Evolutionary conservation across 2,888 invertebrate species (phyloP).

Genomic region (Dicyrtoma fusca): DNA sequence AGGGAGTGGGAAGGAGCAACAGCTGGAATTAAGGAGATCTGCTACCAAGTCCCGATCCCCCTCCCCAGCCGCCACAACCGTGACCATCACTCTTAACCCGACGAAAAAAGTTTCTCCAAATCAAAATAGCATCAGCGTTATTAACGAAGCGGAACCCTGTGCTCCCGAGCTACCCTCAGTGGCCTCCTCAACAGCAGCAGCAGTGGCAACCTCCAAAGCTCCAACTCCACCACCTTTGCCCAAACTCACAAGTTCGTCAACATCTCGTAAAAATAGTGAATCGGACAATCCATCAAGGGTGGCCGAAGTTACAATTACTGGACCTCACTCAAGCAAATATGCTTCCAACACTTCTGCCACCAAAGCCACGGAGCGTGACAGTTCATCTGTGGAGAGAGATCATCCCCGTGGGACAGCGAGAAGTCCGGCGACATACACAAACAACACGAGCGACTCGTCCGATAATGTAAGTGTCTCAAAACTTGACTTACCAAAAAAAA

Average conservation of each 20-base stretch:
- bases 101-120: background rate
- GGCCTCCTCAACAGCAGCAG: background rate
- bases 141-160: no score
- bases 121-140: background rate
- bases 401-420: slow-evolving; percentile 6
- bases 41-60: slow-evolving; percentile 3
- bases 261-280: background rate
- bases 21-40: no score
- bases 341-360: slow-evolving; percentile 12
- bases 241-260: slow-evolving; percentile 7
- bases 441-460: slow-evolving; percentile 50
- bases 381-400: slow-evolving; percentile 3
- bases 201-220: slow-evolving; percentile 14
- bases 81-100: background rate
- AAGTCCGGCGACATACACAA: slow-evolving; percentile 22
- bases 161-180: no score
- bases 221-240: slow-evolving; percentile 36
- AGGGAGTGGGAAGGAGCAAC: no score
- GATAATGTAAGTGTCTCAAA: slow-evolving; percentile 52
- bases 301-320: slow-evolving; percentile 43
- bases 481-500: slow-evolving; percentile 20
- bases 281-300: slow-evolving; percentile 43
- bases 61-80: background rate
- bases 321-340: slow-evolving; percentile 51
- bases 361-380: background rate